Conservation (phyloP, 1,140 invertebrate species). For the Caenorhabditis latens region DNA sequence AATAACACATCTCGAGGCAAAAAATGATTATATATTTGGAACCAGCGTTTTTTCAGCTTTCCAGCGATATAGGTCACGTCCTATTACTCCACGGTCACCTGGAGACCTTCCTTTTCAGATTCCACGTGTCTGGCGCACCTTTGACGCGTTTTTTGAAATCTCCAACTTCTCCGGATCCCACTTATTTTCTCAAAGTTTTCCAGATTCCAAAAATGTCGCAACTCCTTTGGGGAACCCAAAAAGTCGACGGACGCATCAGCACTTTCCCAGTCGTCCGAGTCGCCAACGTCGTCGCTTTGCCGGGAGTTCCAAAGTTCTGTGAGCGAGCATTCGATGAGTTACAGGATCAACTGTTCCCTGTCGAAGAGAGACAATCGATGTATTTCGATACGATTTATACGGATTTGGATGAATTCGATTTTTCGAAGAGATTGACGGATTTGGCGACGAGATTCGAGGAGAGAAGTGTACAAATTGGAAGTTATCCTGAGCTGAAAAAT, state of each 20-base stretch:
- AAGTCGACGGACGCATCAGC: slow-evolving; percentile 74
- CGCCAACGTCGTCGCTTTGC: slow-evolving; percentile 85
- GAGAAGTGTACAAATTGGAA: slow-evolving; percentile 82
- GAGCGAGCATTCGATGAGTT: slow-evolving; percentile 81
- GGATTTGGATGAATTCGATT: slow-evolving; percentile 80
- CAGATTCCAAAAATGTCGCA: slow-evolving; percentile 78
- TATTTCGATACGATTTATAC: slow-evolving; percentile 80
- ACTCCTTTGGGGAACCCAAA: slow-evolving; percentile 77
- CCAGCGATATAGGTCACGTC: no score
- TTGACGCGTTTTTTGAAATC: neutral
- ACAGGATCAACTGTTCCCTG: slow-evolving; percentile 71
- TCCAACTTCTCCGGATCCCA: neutral
- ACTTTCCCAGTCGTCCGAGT: slow-evolving; percentile 83
- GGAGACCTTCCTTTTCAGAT: no score
- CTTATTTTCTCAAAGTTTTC: slow-evolving; percentile 52
- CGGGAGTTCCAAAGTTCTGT: slow-evolving; percentile 84
- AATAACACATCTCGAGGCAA: no score
- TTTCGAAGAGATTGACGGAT: slow-evolving; percentile 80
- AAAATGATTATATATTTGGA: no score
- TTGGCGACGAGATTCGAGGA: slow-evolving; percentile 80
- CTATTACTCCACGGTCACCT: no score
- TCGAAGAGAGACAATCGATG: slow-evolving; percentile 77
- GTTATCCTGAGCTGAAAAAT: slow-evolving; percentile 82
- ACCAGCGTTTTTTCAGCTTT: no score
- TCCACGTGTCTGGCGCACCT: no score